These are phyloP conservation scores for Contarinia nasturtii DNA, from an alignment of 1,140 invertebrate species.

Conservation along the genomic window DNA sequence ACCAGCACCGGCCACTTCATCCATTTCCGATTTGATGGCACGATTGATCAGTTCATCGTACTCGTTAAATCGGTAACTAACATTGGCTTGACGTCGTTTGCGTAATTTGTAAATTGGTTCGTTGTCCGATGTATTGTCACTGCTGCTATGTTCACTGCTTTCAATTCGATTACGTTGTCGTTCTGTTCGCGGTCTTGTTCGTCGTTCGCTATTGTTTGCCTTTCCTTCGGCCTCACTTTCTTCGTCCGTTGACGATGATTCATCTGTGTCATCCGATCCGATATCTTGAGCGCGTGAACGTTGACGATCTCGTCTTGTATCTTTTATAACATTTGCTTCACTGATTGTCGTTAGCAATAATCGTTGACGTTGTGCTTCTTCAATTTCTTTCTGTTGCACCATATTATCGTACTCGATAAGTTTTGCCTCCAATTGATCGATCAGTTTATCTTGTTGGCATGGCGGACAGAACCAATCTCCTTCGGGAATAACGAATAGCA, in stretches of 20 bases:
- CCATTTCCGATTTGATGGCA: slow-evolving; percentile 66
- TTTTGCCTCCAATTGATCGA: slow-evolving; percentile 43
- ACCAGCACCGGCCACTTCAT: slow-evolving; percentile 49
- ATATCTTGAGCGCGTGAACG: slow-evolving; percentile 7
- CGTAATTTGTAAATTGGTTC: slow-evolving; percentile 67
- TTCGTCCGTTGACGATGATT: background rate
- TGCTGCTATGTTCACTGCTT: slow-evolving; percentile 19
- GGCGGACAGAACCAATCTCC: slow-evolving; percentile 95
- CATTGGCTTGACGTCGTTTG: slow-evolving; percentile 47
- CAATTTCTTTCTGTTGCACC: slow-evolving; percentile 40
- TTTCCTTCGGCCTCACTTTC: slow-evolving; percentile 5
- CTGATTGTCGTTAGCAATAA: slow-evolving; percentile 43
- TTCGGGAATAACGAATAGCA: slow-evolving; percentile 82
- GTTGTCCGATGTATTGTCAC: slow-evolving; percentile 34
- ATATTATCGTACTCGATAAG: slow-evolving; percentile 39
- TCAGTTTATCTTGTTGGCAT: slow-evolving; percentile 68
- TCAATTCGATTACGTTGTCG: slow-evolving; percentile 8
- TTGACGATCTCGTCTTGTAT: slow-evolving; percentile 3
- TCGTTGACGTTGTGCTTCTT: slow-evolving; percentile 48
- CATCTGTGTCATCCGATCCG: slow-evolving; percentile 8
- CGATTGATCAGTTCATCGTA: slow-evolving; percentile 88
- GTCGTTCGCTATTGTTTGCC: slow-evolving; percentile 7
- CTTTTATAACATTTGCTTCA: slow-evolving; percentile 5
- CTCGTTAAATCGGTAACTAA: slow-evolving; percentile 76
- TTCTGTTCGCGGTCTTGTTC: background rate